These are phyloP conservation scores for Magallana gigas DNA, from an alignment of 1,140 invertebrate species.

Conservation along the genomic window DNA sequence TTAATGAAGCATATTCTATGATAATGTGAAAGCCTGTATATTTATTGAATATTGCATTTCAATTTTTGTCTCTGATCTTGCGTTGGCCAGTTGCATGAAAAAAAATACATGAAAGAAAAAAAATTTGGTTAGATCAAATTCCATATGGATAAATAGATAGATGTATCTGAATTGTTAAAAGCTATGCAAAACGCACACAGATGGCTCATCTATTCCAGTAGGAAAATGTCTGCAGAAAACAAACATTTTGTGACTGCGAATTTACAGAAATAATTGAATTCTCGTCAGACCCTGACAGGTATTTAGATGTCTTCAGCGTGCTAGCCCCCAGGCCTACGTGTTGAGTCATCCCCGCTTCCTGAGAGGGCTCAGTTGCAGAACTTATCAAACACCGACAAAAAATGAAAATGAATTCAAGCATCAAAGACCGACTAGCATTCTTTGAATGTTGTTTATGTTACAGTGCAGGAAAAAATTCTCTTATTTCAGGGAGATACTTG, in stretches of 20 bases:
- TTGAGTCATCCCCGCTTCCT: conserved; percentile 3
- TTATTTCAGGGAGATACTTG: not conserved
- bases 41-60: too few species aligned
- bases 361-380: not conserved
- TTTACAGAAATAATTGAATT: conserved; percentile 29
- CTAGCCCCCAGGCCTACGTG: not conserved
- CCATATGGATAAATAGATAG: too few species aligned
- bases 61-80: too few species aligned
- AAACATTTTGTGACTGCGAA: conserved; percentile 4
- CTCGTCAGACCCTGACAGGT: conserved; percentile 6
- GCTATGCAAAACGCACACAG: not conserved
- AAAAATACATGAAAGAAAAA: too few species aligned
- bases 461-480: not conserved
- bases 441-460: not conserved
- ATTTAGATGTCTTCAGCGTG: not conserved
- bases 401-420: not conserved
- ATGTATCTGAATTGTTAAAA: too few species aligned
- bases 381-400: not conserved
- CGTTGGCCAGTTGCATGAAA: too few species aligned
- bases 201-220: not conserved
- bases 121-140: too few species aligned
- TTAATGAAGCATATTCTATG: too few species aligned
- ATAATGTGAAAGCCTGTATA: too few species aligned
- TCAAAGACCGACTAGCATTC: not conserved
- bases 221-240: not conserved